Conservation (phyloP, 2,797 vertebrate species). For the Lagocephalus sceleratus region DNA sequence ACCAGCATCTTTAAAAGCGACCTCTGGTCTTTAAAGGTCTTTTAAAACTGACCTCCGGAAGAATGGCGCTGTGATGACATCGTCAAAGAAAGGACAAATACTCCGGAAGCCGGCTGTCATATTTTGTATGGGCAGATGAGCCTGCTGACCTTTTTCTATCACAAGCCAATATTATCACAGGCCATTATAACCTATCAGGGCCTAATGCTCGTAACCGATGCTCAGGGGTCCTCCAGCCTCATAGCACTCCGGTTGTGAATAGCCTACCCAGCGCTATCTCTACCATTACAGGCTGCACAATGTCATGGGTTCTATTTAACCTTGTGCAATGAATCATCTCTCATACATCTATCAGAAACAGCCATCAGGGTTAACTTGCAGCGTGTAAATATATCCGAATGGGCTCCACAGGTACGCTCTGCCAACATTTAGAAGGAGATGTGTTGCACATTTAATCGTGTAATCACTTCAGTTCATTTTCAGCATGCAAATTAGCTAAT, state of each 20-base stretch:
- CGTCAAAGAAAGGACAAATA: slow-evolving; percentile 40
- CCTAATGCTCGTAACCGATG: slow-evolving; percentile 54
- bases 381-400: not conserved
- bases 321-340: slow-evolving; percentile 54
- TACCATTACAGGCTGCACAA: slow-evolving; percentile 50
- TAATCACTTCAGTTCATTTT: slow-evolving; percentile 80
- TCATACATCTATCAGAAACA: slow-evolving; percentile 54
- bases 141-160: slow-evolving; percentile 63
- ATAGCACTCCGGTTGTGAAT: slow-evolving; percentile 25
- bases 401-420: slow-evolving; percentile 6
- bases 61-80: slow-evolving; percentile 16
- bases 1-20: slow-evolving; percentile 23
- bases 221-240: slow-evolving; percentile 46
- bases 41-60: slow-evolving; percentile 36
- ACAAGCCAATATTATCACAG: slow-evolving; percentile 64
- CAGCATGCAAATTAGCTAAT: slow-evolving; percentile 79
- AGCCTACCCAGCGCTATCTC: slow-evolving; percentile 45
- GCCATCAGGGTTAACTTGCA: slow-evolving; percentile 45
- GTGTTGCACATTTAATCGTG: slow-evolving; percentile 73
- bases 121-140: slow-evolving; percentile 45
- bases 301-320: slow-evolving; percentile 65
- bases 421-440: slow-evolving; percentile 59
- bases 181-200: slow-evolving; percentile 65
- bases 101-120: slow-evolving; percentile 43
- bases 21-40: too few species aligned